Evolutionary conservation across 92 coral and sea anemone genomes (phyloP).

Genomic region (Anthopleura xanthogrammica): DNA sequence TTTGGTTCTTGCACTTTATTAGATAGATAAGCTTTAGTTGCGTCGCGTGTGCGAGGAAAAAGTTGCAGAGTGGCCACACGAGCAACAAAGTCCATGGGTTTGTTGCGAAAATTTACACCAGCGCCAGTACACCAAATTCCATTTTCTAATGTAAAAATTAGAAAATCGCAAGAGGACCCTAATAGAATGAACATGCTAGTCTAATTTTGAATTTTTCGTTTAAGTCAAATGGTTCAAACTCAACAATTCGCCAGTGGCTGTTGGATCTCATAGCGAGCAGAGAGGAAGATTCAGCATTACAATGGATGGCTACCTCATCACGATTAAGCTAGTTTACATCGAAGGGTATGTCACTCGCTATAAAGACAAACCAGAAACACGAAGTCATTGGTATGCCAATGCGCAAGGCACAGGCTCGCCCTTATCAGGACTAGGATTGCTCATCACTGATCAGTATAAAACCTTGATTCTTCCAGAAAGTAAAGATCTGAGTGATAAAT

Average conservation of each 20-base stretch:
- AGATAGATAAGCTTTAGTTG: no score
- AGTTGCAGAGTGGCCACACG: no score
- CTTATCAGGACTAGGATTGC: neutral
- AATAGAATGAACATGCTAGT: neutral
- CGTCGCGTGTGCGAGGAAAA: no score
- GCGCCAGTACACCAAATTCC: no score
- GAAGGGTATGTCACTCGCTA: slow-evolving; percentile 12
- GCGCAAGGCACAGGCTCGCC: neutral
- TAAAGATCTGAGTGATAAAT: neutral
- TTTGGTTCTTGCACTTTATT: no score
- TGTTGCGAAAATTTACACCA: no score
- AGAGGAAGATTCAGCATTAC: slow-evolving; percentile 1
- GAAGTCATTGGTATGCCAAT: slow-evolving; percentile 15
- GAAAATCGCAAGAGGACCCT: no score
- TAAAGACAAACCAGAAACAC: neutral
- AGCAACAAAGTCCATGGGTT: no score
- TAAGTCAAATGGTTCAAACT: slow-evolving; percentile 25
- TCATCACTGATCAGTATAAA: neutral
- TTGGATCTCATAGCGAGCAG: slow-evolving; percentile 7
- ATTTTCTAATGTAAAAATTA: no score
- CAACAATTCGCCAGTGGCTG: neutral
- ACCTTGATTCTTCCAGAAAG: neutral
- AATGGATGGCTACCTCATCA: slow-evolving; percentile 6
- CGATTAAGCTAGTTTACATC: slow-evolving; percentile 21
- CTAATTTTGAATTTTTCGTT: neutral